A percentile compares a stretch with the other conserved stretches of the same genome.
phyloP scores from a whole-genome alignment of 2,888 invertebrate genomes.

The Scaptomyza tumidula region DNA sequence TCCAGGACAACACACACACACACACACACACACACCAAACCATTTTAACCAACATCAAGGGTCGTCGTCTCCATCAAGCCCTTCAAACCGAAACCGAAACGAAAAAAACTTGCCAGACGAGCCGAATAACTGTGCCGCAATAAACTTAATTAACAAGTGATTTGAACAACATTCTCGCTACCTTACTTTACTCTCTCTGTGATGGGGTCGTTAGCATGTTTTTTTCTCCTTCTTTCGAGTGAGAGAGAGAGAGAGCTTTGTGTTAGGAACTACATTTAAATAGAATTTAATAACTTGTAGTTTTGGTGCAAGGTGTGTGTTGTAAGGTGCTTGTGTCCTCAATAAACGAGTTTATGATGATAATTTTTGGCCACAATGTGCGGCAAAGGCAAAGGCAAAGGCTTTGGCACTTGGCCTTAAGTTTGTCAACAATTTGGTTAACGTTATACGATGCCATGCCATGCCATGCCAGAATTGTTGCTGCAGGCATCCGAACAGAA shows the following conservation, averaged over 20 bases:
- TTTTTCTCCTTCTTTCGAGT: neutral
- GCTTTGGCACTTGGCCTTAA: slow-evolving; percentile 37
- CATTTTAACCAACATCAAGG: slow-evolving; percentile 1
- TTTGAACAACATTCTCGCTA: slow-evolving; percentile 45
- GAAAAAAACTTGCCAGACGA: slow-evolving; percentile 35
- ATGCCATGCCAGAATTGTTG: neutral
- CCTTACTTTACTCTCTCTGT: neutral
- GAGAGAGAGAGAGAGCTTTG: slow-evolving; percentile 1
- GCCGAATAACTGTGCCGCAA: slow-evolving; percentile 52
- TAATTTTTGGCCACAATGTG: slow-evolving; percentile 57
- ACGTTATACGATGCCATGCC: slow-evolving; percentile 8
- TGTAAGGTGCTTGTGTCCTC: slow-evolving; percentile 22
- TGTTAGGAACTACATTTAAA: slow-evolving; percentile 44
- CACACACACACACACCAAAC: neutral
- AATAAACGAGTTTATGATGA: slow-evolving; percentile 62
- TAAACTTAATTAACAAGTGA: slow-evolving; percentile 69
- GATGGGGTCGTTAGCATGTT: slow-evolving; percentile 9
- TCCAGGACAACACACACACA: neutral
- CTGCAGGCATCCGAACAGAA: neutral
- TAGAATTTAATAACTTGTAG: slow-evolving; percentile 55
- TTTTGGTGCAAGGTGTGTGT: slow-evolving; percentile 25
- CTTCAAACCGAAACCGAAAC: neutral
- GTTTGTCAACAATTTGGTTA: slow-evolving; percentile 41
- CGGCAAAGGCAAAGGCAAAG: slow-evolving; percentile 33
- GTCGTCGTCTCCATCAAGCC: neutral